Evolutionary conservation across 2,113 vertebrate species (phyloP).

Genomic region (Sminthopsis crassicaudata): DNA sequence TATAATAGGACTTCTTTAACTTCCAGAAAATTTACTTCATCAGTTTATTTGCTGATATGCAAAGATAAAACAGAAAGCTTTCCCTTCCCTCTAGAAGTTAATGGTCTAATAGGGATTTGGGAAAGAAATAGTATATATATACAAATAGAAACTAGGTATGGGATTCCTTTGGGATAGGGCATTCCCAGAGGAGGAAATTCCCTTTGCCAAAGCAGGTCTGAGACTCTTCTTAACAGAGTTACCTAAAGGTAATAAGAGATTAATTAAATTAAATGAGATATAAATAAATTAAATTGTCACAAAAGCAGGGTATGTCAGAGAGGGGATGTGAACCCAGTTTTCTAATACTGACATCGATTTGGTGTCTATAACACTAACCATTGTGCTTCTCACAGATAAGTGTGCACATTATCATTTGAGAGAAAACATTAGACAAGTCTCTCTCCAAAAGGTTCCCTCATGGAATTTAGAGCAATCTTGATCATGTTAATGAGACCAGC

Average conservation of each 20-base stretch:
- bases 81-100: neutral
- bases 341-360: neutral
- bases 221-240: neutral
- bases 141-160: neutral
- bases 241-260: neutral
- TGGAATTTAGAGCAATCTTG: constrained; percentile 53
- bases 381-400: neutral
- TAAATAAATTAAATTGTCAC: neutral
- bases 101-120: neutral
- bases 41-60: neutral
- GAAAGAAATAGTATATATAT: neutral
- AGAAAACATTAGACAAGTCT: neutral
- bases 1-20: neutral
- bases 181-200: neutral
- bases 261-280: neutral
- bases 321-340: neutral
- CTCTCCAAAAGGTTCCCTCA: neutral
- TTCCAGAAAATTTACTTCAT: neutral
- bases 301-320: neutral
- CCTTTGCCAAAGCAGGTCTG: neutral
- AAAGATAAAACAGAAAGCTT: neutral
- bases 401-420: neutral
- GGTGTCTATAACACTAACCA: neutral
- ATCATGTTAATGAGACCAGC: constrained; percentile 11
- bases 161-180: neutral